Base-by-base conservation (phyloP, 2,888 invertebrate genomes). In the Ethmia dodecea region DNA sequence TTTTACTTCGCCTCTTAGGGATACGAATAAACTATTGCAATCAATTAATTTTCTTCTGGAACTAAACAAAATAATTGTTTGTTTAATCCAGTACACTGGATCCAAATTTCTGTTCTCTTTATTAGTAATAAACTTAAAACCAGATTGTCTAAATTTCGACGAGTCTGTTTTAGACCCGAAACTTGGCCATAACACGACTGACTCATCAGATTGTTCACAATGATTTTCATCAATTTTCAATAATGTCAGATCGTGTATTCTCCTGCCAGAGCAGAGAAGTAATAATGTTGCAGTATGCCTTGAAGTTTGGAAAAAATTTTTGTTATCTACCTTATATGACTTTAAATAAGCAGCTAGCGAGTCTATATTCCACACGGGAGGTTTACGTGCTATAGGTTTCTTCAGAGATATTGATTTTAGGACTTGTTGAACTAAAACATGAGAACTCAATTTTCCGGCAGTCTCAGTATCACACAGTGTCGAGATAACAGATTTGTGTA, bases 321-420 rank as follows among this genome's bases (percentile, higher is more conserved):
- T n/a, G 10, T n/a, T 25, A 3, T 13, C n/a, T 9, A 13, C n/a
- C 12, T 10, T 5, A 10, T 1, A n/a, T 13, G 15, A 13, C 44
- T 45, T 45, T 42, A 42, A 2, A 43, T 13, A 43, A 10, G 37
- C 37, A 45, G 9, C 41, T 24, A 35, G 28, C 39, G 8, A 43
- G 16, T 8, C 38, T 2, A 9, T 36, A 13, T 40, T 35, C 35
- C 37, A 42, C 8, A 35, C 13, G 11, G 33, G 35, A 1, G 15
- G 4, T 29, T 30, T 40, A 12, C 3, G 6, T 5, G 10, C 11
- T 12, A 15, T 10, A 25, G 40, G 33, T 13, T 22, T 27, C 5
- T 34, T 28, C 10, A 35, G 15, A 4, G 35, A 31, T 9, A 38
- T 24, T n/a, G 34, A 33, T 31, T 36, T 40, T 27, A 31, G 10